A percentile compares a stretch with the other conserved stretches of the same genome.
phyloP scores from a whole-genome alignment of 1,140 invertebrate genomes.

The Drosophila kikkawai region DNA sequence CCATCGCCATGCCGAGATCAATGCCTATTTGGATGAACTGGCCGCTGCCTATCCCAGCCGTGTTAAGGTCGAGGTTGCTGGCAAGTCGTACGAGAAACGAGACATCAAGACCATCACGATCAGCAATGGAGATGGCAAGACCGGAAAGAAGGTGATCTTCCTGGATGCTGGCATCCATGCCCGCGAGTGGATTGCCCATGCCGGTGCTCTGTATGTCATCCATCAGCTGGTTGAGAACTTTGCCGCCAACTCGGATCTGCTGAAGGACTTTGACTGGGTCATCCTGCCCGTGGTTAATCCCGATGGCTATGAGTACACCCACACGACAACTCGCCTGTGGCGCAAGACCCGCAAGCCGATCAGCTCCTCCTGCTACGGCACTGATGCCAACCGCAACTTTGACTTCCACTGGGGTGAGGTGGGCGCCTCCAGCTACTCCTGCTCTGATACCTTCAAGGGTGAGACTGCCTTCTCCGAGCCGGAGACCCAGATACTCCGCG shows the following conservation, averaged over 20 bases:
- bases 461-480: constrained; percentile 89
- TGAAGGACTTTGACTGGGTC: constrained; percentile 87
- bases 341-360: constrained; percentile 85
- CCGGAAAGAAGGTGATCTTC: constrained; percentile 86
- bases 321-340: constrained; percentile 85
- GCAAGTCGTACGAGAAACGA: constrained; percentile 86
- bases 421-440: constrained; percentile 89
- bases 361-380: constrained; percentile 86
- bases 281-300: constrained; percentile 87
- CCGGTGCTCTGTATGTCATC: constrained; percentile 88
- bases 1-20: constrained; percentile 85
- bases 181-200: constrained; percentile 90
- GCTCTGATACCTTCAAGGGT: constrained; percentile 89
- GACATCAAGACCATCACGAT: constrained; percentile 86
- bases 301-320: constrained; percentile 85
- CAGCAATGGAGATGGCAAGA: constrained; percentile 79
- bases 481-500: constrained; percentile 86
- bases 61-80: constrained; percentile 84
- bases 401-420: constrained; percentile 88
- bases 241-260: constrained; percentile 81
- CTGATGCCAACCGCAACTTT: constrained; percentile 89
- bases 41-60: constrained; percentile 85
- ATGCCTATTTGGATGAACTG: constrained; percentile 86
- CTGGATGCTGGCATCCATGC: constrained; percentile 88
- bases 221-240: constrained; percentile 87